Evolutionary conservation across 2,113 vertebrate species (phyloP).

Genomic region (Indicator maculatus): DNA sequence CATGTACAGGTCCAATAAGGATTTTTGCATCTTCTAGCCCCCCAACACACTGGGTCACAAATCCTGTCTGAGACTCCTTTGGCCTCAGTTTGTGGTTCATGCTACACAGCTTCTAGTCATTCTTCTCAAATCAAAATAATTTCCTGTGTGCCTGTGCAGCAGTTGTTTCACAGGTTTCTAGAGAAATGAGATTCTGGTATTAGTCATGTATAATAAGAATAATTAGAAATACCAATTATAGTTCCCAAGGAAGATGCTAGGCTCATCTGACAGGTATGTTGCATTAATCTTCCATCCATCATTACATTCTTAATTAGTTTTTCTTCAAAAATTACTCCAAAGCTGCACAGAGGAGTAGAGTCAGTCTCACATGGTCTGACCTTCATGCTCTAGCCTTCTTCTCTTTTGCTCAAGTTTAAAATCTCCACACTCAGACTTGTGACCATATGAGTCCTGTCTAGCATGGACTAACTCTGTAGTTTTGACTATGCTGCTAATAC

Average conservation of each 20-base stretch:
- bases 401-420: background rate
- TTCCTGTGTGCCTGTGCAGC: background rate
- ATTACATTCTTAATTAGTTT: background rate
- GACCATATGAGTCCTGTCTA: background rate
- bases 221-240: background rate
- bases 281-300: background rate
- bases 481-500: background rate
- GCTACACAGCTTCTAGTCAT: background rate
- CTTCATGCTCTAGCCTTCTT: background rate
- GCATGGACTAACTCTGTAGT: background rate
- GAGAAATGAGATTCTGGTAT: background rate
- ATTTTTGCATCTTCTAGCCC: background rate
- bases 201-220: background rate
- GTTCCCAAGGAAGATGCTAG: background rate
- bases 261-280: background rate
- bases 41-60: background rate
- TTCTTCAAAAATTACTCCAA: background rate
- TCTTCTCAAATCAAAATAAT: background rate
- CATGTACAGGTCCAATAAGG: background rate
- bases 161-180: conserved; percentile 8
- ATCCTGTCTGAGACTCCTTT: background rate
- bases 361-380: background rate
- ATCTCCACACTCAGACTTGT: background rate
- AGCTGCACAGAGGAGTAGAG: background rate
- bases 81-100: background rate